These are phyloP conservation scores for Catharus bicknelli DNA, from an alignment of 2,113 vertebrate species.

Conservation along the genomic window DNA sequence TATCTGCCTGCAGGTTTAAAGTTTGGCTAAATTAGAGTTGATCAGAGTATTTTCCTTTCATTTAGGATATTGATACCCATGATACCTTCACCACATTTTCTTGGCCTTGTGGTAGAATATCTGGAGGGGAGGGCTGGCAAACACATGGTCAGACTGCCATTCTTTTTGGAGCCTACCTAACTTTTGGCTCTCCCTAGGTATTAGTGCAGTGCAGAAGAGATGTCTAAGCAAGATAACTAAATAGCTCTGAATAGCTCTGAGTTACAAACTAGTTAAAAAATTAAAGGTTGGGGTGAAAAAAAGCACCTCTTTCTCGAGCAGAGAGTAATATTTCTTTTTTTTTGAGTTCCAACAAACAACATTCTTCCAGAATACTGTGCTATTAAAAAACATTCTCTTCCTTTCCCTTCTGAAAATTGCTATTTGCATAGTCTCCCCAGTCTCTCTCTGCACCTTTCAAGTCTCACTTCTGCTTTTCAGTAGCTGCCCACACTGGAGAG, in stretches of 20 bases:
- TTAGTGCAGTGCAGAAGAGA: background rate
- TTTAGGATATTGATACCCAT: background rate
- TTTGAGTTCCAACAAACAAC: background rate
- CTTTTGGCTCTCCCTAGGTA: background rate
- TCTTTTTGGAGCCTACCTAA: background rate
- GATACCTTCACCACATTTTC: background rate
- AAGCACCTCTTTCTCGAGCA: background rate
- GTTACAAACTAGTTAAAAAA: background rate
- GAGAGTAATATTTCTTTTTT: background rate
- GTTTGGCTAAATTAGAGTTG: background rate
- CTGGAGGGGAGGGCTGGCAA: background rate
- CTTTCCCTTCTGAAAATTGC: background rate
- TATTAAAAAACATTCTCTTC: background rate
- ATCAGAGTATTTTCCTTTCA: background rate
- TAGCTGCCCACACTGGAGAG: background rate
- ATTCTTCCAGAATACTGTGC: background rate
- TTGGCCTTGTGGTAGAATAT: background rate
- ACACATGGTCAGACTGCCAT: background rate
- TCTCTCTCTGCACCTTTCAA: background rate
- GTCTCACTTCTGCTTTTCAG: background rate
- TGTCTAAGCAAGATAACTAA: background rate
- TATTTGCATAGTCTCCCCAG: background rate
- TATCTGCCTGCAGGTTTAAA: background rate
- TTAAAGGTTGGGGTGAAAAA: background rate
- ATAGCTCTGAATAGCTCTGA: background rate